phyloP scores from a whole-genome alignment of 2,797 vertebrate species.

The Argentina silus region DNA sequence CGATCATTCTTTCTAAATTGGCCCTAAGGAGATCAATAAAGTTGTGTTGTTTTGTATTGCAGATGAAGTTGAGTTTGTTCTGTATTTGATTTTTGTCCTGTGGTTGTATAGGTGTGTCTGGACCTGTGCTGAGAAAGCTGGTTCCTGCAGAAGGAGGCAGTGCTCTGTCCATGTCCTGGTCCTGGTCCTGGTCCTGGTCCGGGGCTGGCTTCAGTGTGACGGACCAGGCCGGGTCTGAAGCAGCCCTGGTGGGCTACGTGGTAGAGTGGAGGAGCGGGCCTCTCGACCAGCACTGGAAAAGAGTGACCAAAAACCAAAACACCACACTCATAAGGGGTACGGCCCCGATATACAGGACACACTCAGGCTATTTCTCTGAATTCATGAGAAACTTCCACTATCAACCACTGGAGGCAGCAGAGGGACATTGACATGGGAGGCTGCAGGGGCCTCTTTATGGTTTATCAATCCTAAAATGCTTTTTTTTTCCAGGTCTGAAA shows the following conservation, averaged over 20 bases:
- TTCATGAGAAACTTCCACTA: background rate
- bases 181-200: slow-evolving; percentile 28
- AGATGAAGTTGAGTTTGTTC: too few species aligned
- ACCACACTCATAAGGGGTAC: slow-evolving; percentile 73
- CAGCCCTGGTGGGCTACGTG: slow-evolving; percentile 65
- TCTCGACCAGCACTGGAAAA: slow-evolving; percentile 69
- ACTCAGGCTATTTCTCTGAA: background rate
- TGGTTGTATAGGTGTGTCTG: slow-evolving; percentile 60
- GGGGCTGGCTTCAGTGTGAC: background rate
- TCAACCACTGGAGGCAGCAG: slow-evolving; percentile 7
- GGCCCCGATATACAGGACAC: background rate
- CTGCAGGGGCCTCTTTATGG: slow-evolving; percentile 9
- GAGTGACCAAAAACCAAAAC: slow-evolving; percentile 50
- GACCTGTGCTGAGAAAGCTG: slow-evolving; percentile 47
- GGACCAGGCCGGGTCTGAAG: background rate
- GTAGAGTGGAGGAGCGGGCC: slow-evolving; percentile 74
- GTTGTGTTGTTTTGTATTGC: too few species aligned
- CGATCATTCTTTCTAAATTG: too few species aligned
- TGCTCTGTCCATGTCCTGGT: slow-evolving; percentile 58
- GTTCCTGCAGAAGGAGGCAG: slow-evolving; percentile 39
- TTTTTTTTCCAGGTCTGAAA: slow-evolving; percentile 62
- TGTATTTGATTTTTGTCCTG: background rate
- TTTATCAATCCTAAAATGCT: background rate
- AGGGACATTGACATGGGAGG: background rate
- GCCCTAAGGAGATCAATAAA: too few species aligned